Conservation (phyloP, 2,113 vertebrate species). For the Channa argus region DNA sequence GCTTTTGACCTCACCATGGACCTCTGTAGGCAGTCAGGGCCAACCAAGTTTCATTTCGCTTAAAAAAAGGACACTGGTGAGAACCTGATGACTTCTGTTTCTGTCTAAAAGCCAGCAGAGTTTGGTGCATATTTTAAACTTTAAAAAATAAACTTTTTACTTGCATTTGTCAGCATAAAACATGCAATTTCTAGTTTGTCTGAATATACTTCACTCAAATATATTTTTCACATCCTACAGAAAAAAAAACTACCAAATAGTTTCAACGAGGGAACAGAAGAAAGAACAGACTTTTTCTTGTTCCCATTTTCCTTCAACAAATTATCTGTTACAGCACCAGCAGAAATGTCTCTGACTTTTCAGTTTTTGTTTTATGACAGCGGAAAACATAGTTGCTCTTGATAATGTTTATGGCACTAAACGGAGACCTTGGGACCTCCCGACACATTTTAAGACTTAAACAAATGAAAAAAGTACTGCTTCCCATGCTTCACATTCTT, state of each 20-base stretch:
- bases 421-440: too few species aligned
- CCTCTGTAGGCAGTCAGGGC: conserved; percentile 23
- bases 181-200: background rate
- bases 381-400: too few species aligned
- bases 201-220: too few species aligned
- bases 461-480: too few species aligned
- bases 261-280: background rate
- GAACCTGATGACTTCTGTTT: conserved; percentile 16
- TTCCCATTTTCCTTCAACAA: background rate
- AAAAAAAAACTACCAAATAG: background rate
- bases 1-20: conserved; percentile 57
- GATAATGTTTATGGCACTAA: too few species aligned
- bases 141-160: background rate
- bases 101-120: background rate
- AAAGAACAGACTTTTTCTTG: background rate
- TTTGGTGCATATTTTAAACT: background rate
- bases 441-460: too few species aligned
- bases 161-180: background rate
- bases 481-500: too few species aligned
- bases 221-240: background rate
- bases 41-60: conserved; percentile 37
- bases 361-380: too few species aligned
- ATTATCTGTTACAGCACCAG: background rate
- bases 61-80: conserved; percentile 25
- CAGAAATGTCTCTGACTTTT: too few species aligned